These are phyloP conservation scores for Drosophila mercatorum DNA, from an alignment of 2,888 invertebrate genomes.

Conservation along the genomic window DNA sequence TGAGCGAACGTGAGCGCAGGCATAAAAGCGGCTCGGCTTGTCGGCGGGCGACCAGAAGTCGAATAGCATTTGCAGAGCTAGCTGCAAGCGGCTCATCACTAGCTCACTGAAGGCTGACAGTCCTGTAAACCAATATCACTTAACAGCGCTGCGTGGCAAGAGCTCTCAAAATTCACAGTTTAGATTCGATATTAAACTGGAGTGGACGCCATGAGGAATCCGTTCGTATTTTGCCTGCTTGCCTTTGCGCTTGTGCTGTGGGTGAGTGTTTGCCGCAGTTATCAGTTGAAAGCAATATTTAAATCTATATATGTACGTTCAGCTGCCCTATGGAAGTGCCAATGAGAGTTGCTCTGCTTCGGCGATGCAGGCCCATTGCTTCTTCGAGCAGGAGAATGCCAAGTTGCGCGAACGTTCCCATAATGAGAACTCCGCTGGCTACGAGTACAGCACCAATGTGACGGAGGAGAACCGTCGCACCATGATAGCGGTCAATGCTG, in stretches of 20 bases:
- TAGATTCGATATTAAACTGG: neutral
- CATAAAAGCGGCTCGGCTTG: constrained; percentile 53
- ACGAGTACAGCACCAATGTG: constrained; percentile 90
- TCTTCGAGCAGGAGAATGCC: constrained; percentile 87
- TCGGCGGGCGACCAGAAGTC: constrained; percentile 19
- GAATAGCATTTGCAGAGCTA: constrained; percentile 5
- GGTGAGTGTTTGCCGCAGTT: constrained; percentile 26
- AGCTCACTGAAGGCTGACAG: neutral
- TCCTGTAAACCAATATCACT: neutral
- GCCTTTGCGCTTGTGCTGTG: constrained; percentile 8
- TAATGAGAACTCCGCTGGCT: constrained; percentile 86
- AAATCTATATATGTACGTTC: neutral
- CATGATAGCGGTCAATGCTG: constrained; percentile 79
- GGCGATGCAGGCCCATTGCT: constrained; percentile 86
- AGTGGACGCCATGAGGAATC: constrained; percentile 22
- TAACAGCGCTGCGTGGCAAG: neutral
- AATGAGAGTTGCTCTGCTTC: constrained; percentile 55
- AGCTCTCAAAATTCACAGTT: constrained; percentile 34
- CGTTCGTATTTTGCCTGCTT: constrained; percentile 6
- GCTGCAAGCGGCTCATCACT: neutral
- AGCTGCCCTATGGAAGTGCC: constrained; percentile 42
- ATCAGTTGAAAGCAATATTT: neutral
- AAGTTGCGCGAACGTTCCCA: constrained; percentile 87
- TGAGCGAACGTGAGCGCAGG: neutral
- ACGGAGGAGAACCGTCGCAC: constrained; percentile 88